Percentiles rank a stretch among this genome's conserved stretches.
Conservation (phyloP, 2,797 vertebrate genomes). For the Sus cebifrons region DNA sequence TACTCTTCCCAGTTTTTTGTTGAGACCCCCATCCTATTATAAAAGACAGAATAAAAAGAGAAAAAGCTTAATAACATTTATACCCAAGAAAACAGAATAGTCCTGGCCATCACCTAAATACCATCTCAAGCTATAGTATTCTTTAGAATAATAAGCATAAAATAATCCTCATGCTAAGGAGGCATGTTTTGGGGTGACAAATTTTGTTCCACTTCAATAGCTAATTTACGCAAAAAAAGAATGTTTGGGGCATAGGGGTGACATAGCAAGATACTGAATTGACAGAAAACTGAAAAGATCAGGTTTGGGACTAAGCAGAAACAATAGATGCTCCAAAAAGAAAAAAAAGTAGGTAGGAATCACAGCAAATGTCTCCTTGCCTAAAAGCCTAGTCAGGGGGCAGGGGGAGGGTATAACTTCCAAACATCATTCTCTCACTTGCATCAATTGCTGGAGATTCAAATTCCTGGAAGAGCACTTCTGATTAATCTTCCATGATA, state of each 20-base stretch:
- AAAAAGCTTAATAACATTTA: background rate
- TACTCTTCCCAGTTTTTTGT: background rate
- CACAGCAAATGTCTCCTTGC: background rate
- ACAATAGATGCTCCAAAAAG: background rate
- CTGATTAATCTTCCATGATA: background rate
- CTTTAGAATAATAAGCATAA: background rate
- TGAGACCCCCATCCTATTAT: background rate
- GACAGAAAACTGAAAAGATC: background rate
- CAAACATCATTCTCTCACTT: background rate
- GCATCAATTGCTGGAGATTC: background rate
- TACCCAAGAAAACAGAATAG: background rate
- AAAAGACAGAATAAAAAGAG: background rate
- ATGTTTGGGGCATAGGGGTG: background rate
- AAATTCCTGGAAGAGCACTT: background rate
- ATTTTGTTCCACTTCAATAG: background rate
- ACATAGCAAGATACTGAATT: background rate
- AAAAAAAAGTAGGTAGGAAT: background rate
- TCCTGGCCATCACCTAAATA: background rate
- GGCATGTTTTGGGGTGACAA: background rate
- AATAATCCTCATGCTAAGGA: background rate
- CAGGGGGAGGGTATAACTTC: background rate
- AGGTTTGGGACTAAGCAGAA: background rate
- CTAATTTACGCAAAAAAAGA: conserved; percentile 26
- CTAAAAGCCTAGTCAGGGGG: background rate
- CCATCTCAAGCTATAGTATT: background rate